These are phyloP conservation scores for Xenops minutus DNA, from an alignment of 2,797 vertebrate species.

Conservation along the genomic window DNA sequence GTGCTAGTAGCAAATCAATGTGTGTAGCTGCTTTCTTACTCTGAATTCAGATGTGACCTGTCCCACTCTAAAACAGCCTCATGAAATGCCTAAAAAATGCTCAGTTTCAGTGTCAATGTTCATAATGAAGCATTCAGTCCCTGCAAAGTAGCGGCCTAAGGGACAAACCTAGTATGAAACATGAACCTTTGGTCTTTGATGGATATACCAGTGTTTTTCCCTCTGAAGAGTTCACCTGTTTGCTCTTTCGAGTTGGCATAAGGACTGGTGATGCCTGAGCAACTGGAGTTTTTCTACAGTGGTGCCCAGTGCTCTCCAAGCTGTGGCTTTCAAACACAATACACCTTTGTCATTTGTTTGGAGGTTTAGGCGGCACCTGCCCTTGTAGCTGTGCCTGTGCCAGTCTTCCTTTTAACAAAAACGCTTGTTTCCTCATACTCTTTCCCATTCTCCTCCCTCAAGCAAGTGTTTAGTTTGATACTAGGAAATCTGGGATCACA, in stretches of 20 bases:
- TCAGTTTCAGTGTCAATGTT: neutral
- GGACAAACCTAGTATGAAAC: neutral
- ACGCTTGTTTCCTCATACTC: neutral
- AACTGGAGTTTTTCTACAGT: neutral
- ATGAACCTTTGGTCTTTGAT: neutral
- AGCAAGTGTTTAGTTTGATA: neutral
- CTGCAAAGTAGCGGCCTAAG: neutral
- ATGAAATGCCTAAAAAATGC: neutral
- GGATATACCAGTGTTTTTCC: neutral
- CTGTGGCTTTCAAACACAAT: conserved; percentile 23
- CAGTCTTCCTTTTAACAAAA: conserved; percentile 19
- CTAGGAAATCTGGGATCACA: neutral
- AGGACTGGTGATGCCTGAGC: neutral
- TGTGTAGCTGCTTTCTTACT: neutral
- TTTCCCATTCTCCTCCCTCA: neutral
- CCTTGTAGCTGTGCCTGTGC: neutral
- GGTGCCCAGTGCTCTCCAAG: neutral
- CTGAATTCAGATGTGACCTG: neutral
- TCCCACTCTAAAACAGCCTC: neutral
- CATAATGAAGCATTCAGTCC: neutral
- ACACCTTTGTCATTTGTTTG: conserved; percentile 11
- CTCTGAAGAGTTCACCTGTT: neutral
- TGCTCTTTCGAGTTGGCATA: neutral
- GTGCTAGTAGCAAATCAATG: neutral
- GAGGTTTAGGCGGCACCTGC: neutral